Evolutionary conservation across 2,888 invertebrate species (phyloP).

Genomic region (Nomada lathburiana): DNA sequence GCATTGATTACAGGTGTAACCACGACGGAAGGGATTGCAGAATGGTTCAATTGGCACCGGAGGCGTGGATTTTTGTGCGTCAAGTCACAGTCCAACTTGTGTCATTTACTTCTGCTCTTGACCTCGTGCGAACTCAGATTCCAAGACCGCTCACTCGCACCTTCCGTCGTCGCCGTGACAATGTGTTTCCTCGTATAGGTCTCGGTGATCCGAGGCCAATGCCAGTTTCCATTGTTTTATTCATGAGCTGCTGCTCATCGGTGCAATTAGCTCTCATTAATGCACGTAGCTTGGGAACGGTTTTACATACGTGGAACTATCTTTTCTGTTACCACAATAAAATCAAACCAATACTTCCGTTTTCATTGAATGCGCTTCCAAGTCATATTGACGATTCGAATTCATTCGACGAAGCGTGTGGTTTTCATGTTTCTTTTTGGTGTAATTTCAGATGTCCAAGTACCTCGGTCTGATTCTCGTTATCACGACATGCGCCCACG

Average conservation of each 20-base stretch:
- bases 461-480: constrained; percentile 75
- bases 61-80: constrained; percentile 21
- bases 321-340: no score
- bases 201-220: constrained; percentile 29
- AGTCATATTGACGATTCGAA: neutral
- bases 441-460: constrained; percentile 77
- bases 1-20: neutral
- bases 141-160: constrained; percentile 48
- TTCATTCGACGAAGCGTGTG: neutral
- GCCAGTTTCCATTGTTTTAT: constrained; percentile 42
- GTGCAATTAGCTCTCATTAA: constrained; percentile 42
- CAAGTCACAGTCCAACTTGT: constrained; percentile 33
- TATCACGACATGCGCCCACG: constrained; percentile 65
- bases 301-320: constrained; percentile 15
- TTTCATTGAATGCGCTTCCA: neutral
- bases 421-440: neutral
- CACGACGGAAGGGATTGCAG: neutral
- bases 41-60: neutral
- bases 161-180: constrained; percentile 40
- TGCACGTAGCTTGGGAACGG: neutral
- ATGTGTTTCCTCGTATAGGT: constrained; percentile 26
- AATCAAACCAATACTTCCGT: no score
- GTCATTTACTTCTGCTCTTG: constrained; percentile 72
- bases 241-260: constrained; percentile 31
- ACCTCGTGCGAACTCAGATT: constrained; percentile 70